Evolutionary conservation across 2,113 vertebrate genomes (phyloP), one percentile per base, ranked within the genome.

Genomic region (Pedionomus torquatus): DNA sequence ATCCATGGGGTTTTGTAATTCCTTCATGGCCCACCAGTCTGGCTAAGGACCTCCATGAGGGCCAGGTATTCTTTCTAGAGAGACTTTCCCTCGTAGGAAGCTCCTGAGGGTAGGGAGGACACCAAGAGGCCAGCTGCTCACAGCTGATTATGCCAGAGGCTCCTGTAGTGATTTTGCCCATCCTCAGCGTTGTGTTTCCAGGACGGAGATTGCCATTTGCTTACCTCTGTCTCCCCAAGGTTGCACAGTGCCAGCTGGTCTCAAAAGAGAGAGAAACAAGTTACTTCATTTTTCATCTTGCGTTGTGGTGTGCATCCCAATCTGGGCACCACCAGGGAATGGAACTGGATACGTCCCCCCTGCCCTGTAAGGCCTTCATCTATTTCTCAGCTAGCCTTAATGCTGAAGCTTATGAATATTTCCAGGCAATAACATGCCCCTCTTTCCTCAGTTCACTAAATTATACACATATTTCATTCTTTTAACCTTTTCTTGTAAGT

Each of bases 401-500:
- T 87, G 82, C 41, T 81, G 86, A 51, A 3, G 14, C 60, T 79
- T 91, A 54, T 66, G 44, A 90, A 66, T 96, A 80, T 84, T 89
- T 84, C 71, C 64, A 85, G 84, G 25, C 71, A 87, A 64, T 84
- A 82, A 84, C 52, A 10, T 88, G 48, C 17, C 37, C 33, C 28
- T 71, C 63, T 94, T 43, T 63, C 44, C 44, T 95, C 60, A 63
- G 76, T 93, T 97, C 79, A 60, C 75, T 92, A 93, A 93, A 94
- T 93, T 94, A 86, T 76, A 75, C 58, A 75, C 76, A 84, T 96
- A 87, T 89, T 96, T 93, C 84, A 91, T 91, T 89, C 74, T 83
- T 89, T 91, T 94, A 94, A 96, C 90, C 89, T 94, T 85, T 93
- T 60, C 65, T 87, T 93, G 41, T 94, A 92, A 87, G 89, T 84